Base-by-base conservation (phyloP, 2,888 invertebrate species). In the Lycophotia porphyrea region DNA sequence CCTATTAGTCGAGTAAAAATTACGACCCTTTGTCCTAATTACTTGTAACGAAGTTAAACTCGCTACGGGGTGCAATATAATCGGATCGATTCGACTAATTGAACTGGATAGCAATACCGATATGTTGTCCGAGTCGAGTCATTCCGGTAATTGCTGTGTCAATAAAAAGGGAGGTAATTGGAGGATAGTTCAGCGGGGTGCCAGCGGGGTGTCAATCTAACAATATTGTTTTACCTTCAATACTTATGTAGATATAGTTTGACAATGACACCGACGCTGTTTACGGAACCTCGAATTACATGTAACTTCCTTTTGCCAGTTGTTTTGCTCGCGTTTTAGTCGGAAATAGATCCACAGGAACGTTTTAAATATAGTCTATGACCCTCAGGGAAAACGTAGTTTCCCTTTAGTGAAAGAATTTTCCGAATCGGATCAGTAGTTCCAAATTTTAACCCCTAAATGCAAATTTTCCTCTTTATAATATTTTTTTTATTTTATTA, bases 21-120 rank as follows among this genome's bases (percentile, higher is more conserved):
- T 68, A 85, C 67, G 55, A 39, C 18, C 47, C 70, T 77, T 58
- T 76, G 69, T 73, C 13, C 55, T 85, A 82, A 82, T 82, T 55
- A 85, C 64, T 34, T 34, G 70, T 73, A 85, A 85, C 71, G 55
- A 73, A 82, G 67, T 49, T 67, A 70, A 31, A 36, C 52, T 39
- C 58, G 13, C 86, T 64, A 52, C 64, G 36, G 69, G 83, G 68
- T 82, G 64, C 78, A 80, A 70, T 75, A 85, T 75, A 83, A 86
- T 83, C 71, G 75, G 74, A 84, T 86, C 61, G 74, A 81, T 77
- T 81, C 68, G 31, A 65, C 70, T 86, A 86, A 88, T 86, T 78
- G 76, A 74, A 81, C 76, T 76, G 76, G 82, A 85, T 85, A 81
- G 74, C 58, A 47, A 74, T 58, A 70, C 36, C 74, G 68, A 76